Evolutionary conservation across 2,888 invertebrate species (phyloP).

Genomic region (Rhogogaster chlorosoma): DNA sequence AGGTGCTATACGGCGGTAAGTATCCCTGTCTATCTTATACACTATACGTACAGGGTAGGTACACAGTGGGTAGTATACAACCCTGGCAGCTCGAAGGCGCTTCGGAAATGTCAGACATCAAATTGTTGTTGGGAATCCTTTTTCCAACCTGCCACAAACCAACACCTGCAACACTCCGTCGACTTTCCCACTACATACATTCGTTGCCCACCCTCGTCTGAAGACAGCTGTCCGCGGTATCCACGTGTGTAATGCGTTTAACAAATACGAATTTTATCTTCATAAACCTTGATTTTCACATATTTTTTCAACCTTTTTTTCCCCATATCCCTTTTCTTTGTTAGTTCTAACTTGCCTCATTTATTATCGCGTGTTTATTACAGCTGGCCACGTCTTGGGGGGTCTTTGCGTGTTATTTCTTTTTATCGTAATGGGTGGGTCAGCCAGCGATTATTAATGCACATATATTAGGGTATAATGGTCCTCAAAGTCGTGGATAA

Average conservation of each 20-base stretch:
- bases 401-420: constrained; percentile 4
- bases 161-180: constrained; percentile 31
- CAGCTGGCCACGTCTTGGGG: background rate
- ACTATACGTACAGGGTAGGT: background rate
- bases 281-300: background rate
- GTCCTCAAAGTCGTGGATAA: background rate
- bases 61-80: background rate
- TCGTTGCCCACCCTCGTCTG: background rate
- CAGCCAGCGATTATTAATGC: constrained; percentile 10
- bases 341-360: background rate
- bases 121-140: constrained; percentile 45
- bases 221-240: background rate
- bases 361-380: constrained; percentile 38
- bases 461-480: constrained; percentile 22
- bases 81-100: constrained; percentile 2
- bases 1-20: background rate
- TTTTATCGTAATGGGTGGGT: constrained; percentile 9
- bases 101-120: constrained; percentile 40
- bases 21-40: constrained; percentile 5
- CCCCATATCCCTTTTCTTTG: background rate
- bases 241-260: background rate
- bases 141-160: constrained; percentile 47
- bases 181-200: background rate
- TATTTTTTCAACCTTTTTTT: no score
- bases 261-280: background rate